Conservation (phyloP, 92 coral and sea anemone genomes). For the Epizoanthus rinbou region DNA sequence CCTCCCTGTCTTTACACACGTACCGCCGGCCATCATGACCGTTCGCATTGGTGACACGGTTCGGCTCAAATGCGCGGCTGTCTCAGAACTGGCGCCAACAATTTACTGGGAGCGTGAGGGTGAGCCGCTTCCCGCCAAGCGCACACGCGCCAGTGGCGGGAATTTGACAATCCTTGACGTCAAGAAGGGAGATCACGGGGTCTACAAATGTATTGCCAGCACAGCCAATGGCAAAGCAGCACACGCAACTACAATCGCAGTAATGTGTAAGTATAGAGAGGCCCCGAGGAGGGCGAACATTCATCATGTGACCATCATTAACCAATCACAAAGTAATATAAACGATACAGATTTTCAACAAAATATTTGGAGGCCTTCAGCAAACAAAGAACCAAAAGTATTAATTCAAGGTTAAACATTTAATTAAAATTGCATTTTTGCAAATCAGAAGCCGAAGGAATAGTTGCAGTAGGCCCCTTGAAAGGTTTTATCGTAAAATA, state of each 20-base stretch:
- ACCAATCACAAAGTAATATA: no score
- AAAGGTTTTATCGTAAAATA: no score
- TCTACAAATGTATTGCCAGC: conserved; percentile 78
- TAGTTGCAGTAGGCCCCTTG: no score
- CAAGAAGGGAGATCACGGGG: conserved; percentile 81
- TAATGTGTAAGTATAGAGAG: conserved; percentile 70
- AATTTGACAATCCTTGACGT: conserved; percentile 63
- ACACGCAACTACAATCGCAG: conserved; percentile 73
- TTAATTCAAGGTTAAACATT: no score
- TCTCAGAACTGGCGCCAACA: conserved; percentile 57
- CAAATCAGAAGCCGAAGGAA: no score
- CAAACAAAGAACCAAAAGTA: no score
- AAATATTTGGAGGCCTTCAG: no score
- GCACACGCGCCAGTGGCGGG: conserved; percentile 73
- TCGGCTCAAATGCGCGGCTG: conserved; percentile 75
- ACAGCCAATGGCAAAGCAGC: conserved; percentile 67
- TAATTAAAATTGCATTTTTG: no score
- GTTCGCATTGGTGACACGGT: conserved; percentile 81
- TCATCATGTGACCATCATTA: no score
- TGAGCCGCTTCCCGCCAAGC: conserved; percentile 75
- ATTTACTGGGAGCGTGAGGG: conserved; percentile 82
- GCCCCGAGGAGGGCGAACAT: background rate
- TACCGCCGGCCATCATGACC: conserved; percentile 78
- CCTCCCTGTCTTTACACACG: conserved; percentile 78
- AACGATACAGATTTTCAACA: no score